These are phyloP conservation scores for Urocolius indicus DNA, from an alignment of 2,113 vertebrate genomes.

Conservation along the genomic window DNA sequence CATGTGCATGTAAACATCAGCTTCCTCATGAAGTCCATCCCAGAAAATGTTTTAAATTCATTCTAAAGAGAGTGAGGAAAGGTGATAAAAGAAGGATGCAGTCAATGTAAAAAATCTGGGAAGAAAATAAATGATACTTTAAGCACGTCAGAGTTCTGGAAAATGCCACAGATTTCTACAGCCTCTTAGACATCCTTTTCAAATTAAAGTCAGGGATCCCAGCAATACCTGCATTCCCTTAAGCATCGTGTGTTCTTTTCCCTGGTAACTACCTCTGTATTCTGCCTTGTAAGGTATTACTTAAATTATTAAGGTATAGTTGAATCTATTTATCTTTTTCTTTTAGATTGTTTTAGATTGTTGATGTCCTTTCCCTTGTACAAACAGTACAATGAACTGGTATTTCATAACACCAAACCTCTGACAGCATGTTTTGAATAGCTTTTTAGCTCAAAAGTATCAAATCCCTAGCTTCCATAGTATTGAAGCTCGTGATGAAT, in stretches of 20 bases:
- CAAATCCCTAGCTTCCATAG: neutral
- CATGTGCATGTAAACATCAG: neutral
- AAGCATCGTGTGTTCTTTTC: neutral
- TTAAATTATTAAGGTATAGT: neutral
- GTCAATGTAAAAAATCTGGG: neutral
- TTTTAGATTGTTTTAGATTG: neutral
- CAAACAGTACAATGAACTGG: neutral
- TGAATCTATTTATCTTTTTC: neutral
- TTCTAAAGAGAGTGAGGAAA: neutral
- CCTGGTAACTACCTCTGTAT: neutral
- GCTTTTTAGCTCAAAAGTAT: neutral
- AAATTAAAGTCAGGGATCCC: neutral
- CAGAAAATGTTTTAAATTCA: neutral
- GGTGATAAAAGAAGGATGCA: neutral
- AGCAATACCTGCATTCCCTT: neutral
- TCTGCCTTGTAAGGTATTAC: neutral
- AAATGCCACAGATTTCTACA: neutral
- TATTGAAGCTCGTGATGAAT: neutral
- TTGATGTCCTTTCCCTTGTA: neutral
- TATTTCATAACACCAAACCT: neutral
- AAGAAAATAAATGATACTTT: neutral
- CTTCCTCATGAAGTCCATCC: neutral
- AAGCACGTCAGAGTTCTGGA: neutral
- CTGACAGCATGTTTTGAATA: neutral
- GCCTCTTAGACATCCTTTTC: neutral